Evolutionary conservation across 2,797 vertebrate genomes (phyloP).

Genomic region (Parauchenoglanis punctatus): DNA sequence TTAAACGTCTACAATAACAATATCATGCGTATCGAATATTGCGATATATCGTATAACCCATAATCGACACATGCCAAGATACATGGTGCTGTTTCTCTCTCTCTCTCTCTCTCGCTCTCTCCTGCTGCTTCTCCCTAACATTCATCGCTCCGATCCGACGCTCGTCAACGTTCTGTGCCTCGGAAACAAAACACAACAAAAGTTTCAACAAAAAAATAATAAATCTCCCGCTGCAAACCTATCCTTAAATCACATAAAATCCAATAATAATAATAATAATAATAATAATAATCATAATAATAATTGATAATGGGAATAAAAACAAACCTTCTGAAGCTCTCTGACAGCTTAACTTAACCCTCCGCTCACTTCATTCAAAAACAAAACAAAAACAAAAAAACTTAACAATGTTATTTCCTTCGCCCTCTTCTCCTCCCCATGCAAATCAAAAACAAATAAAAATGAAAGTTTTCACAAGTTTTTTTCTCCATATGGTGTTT

Average conservation of each 20-base stretch:
- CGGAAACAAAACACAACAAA: conserved; percentile 59
- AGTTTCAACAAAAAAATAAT: conserved; percentile 71
- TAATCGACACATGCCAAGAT: not conserved
- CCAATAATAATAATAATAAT: conserved; percentile 73
- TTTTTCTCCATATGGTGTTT: conserved; percentile 58
- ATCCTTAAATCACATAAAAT: conserved; percentile 79
- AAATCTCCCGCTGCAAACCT: conserved; percentile 69
- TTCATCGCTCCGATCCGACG: conserved; percentile 59
- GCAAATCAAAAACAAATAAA: conserved; percentile 72
- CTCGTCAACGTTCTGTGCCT: conserved; percentile 9
- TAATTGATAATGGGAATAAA: conserved; percentile 73
- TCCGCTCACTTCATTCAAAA: conserved; percentile 60
- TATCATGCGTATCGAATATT: not conserved
- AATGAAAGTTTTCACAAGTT: conserved; percentile 74
- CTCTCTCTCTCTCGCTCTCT: conserved; percentile 32
- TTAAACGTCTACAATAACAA: not conserved
- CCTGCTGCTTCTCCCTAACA: conserved; percentile 47
- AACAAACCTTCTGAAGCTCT: conserved; percentile 78
- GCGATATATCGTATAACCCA: conserved; percentile 27
- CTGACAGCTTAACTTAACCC: conserved; percentile 64
- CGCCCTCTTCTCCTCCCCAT: conserved; percentile 69
- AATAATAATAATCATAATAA: conserved; percentile 74
- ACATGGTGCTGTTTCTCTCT: not conserved
- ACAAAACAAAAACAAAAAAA: conserved; percentile 56
- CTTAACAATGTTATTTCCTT: conserved; percentile 61